phyloP scores from a whole-genome alignment of 2,888 invertebrate species.

The Lasioglossum lativentre region DNA sequence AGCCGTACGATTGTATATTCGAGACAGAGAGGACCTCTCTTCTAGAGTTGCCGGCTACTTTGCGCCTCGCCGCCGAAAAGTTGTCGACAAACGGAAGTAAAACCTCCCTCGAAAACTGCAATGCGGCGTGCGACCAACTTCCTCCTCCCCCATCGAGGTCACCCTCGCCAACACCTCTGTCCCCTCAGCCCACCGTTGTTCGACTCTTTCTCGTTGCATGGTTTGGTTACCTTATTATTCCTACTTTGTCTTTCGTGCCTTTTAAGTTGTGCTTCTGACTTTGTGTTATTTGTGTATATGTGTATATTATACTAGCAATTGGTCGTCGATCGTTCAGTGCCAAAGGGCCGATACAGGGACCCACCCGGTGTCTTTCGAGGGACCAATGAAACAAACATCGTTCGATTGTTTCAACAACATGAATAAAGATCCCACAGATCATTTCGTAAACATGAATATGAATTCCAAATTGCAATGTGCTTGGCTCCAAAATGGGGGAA shows the following conservation, averaged over 20 bases:
- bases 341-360: constrained; percentile 57
- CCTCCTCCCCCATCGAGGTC: constrained; percentile 10
- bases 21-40: constrained; percentile 23
- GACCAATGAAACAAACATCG: neutral
- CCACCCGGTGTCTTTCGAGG: neutral
- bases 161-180: constrained; percentile 36
- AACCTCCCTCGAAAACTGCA: constrained; percentile 14
- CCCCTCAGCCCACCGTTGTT: constrained; percentile 69
- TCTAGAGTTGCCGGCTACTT: constrained; percentile 24
- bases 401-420: too few relatives aligned
- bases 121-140: constrained; percentile 62
- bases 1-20: constrained; percentile 43
- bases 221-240: constrained; percentile 84
- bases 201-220: constrained; percentile 83
- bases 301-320: constrained; percentile 55
- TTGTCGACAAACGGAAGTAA: constrained; percentile 22
- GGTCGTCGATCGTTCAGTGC: constrained; percentile 61
- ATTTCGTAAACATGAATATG: too few relatives aligned
- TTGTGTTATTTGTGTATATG: constrained; percentile 78
- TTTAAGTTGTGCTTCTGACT: constrained; percentile 86
- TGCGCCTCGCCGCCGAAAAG: neutral
- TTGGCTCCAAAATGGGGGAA: neutral
- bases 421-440: too few relatives aligned
- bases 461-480: neutral
- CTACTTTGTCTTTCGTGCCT: constrained; percentile 88